Evolutionary conservation across 35 echinoderm and acorn worm genomes (phyloP).

Genomic region (Lytechinus variegatus): DNA sequence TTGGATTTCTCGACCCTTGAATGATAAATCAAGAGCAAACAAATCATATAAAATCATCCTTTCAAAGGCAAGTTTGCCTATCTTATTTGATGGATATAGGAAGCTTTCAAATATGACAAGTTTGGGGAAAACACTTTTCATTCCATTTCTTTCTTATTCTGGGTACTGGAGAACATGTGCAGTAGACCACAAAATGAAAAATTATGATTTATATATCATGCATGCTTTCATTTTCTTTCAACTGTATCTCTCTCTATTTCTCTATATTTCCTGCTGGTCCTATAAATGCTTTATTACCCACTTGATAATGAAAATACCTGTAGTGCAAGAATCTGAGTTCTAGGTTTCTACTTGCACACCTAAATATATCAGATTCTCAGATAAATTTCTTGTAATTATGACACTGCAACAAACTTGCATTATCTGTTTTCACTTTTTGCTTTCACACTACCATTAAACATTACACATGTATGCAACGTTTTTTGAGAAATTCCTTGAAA

Average conservation of each 20-base stretch:
- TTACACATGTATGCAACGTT: no score
- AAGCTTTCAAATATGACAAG: background rate
- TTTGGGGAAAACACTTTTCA: background rate
- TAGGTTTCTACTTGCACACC: no score
- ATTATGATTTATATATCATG: background rate
- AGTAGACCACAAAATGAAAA: constrained; percentile 6
- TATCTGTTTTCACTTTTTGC: no score
- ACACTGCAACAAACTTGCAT: no score
- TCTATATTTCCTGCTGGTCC: background rate
- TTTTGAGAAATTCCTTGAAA: no score
- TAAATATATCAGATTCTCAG: no score
- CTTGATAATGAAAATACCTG: no score
- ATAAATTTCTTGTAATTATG: no score
- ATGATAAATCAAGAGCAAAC: background rate
- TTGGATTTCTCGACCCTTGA: background rate
- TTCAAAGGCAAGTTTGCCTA: background rate
- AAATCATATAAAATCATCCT: background rate
- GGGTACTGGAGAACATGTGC: background rate
- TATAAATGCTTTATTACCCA: no score
- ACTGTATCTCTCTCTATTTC: background rate
- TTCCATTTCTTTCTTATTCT: background rate
- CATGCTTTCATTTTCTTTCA: background rate
- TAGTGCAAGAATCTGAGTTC: no score
- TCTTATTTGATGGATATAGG: background rate
- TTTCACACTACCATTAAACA: no score